A percentile compares a stretch with the other conserved stretches of the same genome.
phyloP scores from a whole-genome alignment of 2,113 vertebrate species.

The Cyanocitta stelleri region DNA sequence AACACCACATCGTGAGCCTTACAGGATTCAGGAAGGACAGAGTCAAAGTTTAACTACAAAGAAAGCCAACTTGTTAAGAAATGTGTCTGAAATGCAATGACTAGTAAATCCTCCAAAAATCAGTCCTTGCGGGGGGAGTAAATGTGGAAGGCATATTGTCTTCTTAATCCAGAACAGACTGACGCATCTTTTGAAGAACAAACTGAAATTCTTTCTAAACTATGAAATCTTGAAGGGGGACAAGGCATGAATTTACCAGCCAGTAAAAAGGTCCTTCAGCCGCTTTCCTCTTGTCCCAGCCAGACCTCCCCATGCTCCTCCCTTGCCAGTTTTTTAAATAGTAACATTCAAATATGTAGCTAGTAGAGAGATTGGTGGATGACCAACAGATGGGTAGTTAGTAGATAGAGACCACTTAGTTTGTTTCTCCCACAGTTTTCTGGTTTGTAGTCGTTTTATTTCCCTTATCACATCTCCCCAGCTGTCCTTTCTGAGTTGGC shows the following conservation, averaged over 20 bases:
- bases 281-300: not conserved
- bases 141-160: conserved; percentile 32
- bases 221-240: not conserved
- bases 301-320: not conserved
- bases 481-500: not conserved
- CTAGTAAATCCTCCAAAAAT: conserved; percentile 36
- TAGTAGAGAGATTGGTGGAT: not conserved
- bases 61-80: not conserved
- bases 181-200: not conserved
- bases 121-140: not conserved
- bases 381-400: not conserved
- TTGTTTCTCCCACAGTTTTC: not conserved
- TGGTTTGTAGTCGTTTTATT: not conserved
- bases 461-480: not conserved
- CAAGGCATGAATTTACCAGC: not conserved
- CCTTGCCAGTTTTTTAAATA: not conserved
- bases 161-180: conserved; percentile 34
- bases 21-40: not conserved
- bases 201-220: conserved; percentile 15
- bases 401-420: fast-evolving
- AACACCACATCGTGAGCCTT: not conserved
- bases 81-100: not conserved
- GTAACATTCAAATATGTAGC: not conserved
- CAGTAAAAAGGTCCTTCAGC: not conserved
- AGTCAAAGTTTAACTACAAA: not conserved